Conservation (phyloP, 2,888 invertebrate genomes). For the Zele albiditarsus region DNA sequence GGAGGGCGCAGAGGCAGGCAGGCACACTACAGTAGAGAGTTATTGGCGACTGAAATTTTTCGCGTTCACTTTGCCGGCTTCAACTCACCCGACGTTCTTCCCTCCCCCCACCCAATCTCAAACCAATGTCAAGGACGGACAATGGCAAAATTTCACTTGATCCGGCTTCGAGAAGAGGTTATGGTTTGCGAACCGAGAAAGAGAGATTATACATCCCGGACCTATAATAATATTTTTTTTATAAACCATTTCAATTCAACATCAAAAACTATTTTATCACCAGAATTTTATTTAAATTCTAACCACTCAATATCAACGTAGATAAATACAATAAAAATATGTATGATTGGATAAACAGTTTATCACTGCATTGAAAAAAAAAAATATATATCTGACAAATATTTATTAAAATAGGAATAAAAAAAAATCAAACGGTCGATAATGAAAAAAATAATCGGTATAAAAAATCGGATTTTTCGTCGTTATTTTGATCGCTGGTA, state of each 20-base stretch:
- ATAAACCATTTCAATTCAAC: not conserved
- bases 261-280: not conserved
- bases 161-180: conserved; percentile 12
- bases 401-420: no score
- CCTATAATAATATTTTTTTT: conserved; percentile 13
- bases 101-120: conserved; percentile 35
- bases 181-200: conserved; percentile 28
- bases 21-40: not conserved
- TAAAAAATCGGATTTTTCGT: no score
- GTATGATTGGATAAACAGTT: no score
- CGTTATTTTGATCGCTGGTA: no score
- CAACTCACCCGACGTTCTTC: conserved; percentile 3
- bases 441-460: no score
- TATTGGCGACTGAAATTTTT: conserved; percentile 29
- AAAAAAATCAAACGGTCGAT: no score
- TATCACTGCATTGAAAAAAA: no score
- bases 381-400: no score
- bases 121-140: conserved; percentile 48
- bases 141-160: conserved; percentile 30
- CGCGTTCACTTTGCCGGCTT: conserved; percentile 22
- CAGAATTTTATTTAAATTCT: not conserved
- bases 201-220: not conserved
- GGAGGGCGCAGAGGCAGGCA: no score
- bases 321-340: no score
- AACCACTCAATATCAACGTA: no score